Evolutionary conservation across 2,113 vertebrate species (phyloP).

Genomic region (Urocolius indicus): DNA sequence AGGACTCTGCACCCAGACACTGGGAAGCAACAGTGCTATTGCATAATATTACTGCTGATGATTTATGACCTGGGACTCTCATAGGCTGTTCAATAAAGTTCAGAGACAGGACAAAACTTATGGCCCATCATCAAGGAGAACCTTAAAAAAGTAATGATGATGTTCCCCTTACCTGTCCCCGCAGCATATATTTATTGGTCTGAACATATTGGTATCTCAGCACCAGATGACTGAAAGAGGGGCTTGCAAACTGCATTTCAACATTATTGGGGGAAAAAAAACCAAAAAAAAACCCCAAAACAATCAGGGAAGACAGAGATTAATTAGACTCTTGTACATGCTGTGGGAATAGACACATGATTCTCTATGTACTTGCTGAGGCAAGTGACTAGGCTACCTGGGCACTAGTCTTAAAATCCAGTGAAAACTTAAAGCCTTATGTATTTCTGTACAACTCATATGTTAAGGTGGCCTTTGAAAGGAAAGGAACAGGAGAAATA

Average conservation of each 20-base stretch:
- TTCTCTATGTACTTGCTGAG: not conserved
- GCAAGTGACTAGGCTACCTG: not conserved
- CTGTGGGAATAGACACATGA: not conserved
- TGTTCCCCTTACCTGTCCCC: not conserved
- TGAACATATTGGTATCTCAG: not conserved
- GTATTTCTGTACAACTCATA: not conserved
- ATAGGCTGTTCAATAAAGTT: not conserved
- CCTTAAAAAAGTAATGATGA: not conserved
- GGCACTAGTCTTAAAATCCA: not conserved
- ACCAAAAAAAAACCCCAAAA: not conserved
- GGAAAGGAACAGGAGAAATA: not conserved
- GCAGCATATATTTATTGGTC: not conserved
- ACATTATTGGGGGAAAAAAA: not conserved
- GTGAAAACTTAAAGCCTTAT: not conserved
- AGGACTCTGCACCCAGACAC: not conserved
- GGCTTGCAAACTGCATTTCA: not conserved
- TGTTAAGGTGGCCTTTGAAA: not conserved
- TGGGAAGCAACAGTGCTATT: not conserved
- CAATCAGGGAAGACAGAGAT: not conserved
- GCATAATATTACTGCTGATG: not conserved
- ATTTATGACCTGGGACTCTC: not conserved
- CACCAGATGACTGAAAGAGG: not conserved
- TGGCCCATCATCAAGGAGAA: not conserved
- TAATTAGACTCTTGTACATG: not conserved
- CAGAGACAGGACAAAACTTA: not conserved